Evolutionary conservation across 2,888 invertebrate species (phyloP).

Genomic region (Autographa pulchrina): DNA sequence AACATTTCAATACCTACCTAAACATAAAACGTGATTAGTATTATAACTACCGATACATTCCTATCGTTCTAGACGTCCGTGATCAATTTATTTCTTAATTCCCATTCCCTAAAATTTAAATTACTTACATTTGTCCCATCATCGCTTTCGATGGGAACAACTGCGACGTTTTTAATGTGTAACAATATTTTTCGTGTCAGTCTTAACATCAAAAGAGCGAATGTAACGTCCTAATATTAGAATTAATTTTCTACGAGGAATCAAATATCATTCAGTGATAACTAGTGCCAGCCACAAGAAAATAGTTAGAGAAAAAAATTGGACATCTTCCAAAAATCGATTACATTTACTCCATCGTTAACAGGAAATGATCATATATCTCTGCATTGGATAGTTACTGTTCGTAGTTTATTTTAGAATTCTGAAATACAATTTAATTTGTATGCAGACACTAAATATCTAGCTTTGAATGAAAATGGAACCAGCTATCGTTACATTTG

Average conservation of each 20-base stretch:
- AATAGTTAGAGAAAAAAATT: slow-evolving; percentile 74
- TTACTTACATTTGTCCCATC: slow-evolving; percentile 37
- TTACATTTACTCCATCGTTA: slow-evolving; percentile 82
- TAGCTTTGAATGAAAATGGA: slow-evolving; percentile 51
- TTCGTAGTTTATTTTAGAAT: slow-evolving; percentile 63
- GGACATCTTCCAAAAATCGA: slow-evolving; percentile 85
- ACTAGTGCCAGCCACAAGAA: slow-evolving; percentile 80
- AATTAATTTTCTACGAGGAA: slow-evolving; percentile 81
- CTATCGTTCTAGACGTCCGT: slow-evolving; percentile 20
- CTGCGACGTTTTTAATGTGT: slow-evolving; percentile 35
- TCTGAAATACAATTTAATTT: slow-evolving; percentile 60
- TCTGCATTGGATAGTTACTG: slow-evolving; percentile 64
- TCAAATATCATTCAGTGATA: slow-evolving; percentile 83
- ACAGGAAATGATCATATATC: slow-evolving; percentile 80
- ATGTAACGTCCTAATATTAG: slow-evolving; percentile 81
- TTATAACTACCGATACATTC: slow-evolving; percentile 37
- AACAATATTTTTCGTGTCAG: slow-evolving; percentile 58
- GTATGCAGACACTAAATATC: slow-evolving; percentile 39
- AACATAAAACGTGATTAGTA: slow-evolving; percentile 54
- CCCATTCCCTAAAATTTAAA: slow-evolving; percentile 23
- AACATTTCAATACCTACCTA: slow-evolving; percentile 55
- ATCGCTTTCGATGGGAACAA: slow-evolving; percentile 32
- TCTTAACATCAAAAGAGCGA: slow-evolving; percentile 61
- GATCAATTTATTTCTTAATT: slow-evolving; percentile 26
- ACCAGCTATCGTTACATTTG: slow-evolving; percentile 46